Evolutionary conservation across 2,888 invertebrate genomes (phyloP).

Genomic region (Phoronis australis): DNA sequence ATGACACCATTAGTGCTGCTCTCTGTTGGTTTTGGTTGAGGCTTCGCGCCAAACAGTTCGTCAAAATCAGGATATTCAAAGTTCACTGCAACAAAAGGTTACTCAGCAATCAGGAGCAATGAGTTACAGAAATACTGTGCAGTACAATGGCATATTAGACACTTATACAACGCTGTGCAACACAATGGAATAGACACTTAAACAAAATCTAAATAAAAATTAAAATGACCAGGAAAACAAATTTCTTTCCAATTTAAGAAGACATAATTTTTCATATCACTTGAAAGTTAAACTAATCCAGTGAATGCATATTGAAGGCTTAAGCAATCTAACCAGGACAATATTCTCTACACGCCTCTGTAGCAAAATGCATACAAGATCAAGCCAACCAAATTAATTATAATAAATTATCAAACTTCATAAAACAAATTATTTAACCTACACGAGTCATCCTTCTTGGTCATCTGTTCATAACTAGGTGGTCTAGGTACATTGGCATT

Average conservation of each 20-base stretch:
- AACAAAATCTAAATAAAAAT: too few relatives aligned
- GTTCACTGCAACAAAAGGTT: conserved; percentile 33
- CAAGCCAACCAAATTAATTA: too few relatives aligned
- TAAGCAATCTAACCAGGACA: too few relatives aligned
- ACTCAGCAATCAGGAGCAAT: too few relatives aligned
- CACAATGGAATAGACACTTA: neutral
- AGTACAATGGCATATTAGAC: neutral
- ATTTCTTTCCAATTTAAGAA: too few relatives aligned
- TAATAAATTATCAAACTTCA: neutral
- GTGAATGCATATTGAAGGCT: too few relatives aligned
- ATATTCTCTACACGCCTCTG: too few relatives aligned
- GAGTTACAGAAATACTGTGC: too few relatives aligned
- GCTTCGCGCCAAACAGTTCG: conserved; percentile 12
- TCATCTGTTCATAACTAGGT: neutral
- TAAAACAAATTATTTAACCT: neutral
- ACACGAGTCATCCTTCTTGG: neutral
- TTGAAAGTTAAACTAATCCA: too few relatives aligned
- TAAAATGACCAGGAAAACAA: too few relatives aligned
- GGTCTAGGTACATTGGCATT: conserved; percentile 64
- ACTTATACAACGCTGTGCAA: neutral
- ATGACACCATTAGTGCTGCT: neutral
- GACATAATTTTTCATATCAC: too few relatives aligned
- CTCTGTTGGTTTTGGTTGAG: neutral
- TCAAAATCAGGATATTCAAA: conserved; percentile 50
- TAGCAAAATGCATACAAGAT: too few relatives aligned